Conservation (phyloP, 2,113 vertebrate genomes). For the Microtus oregoni region DNA sequence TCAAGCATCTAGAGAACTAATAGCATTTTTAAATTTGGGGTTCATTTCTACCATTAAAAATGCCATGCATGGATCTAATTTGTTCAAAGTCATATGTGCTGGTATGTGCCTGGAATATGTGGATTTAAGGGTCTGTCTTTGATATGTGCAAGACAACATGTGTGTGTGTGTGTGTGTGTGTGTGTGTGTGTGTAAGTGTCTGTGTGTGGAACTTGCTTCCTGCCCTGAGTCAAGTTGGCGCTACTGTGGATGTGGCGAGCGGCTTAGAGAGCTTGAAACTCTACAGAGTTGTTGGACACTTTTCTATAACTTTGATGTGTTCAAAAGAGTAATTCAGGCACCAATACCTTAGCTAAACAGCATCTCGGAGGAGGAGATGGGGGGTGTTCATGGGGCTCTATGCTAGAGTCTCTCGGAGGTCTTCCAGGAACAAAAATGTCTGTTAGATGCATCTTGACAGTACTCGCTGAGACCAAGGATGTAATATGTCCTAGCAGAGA, state of each 20-base stretch:
- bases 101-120: neutral
- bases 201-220: neutral
- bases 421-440: neutral
- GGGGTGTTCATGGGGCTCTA: rapidly evolving
- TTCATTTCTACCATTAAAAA: neutral
- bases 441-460: neutral
- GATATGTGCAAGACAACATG: neutral
- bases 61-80: neutral
- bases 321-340: neutral
- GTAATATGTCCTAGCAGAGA: rapidly evolving
- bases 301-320: neutral
- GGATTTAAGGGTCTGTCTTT: neutral
- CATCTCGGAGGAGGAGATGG: neutral
- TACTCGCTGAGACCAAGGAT: neutral
- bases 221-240: neutral
- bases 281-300: neutral
- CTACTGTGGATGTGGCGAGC: neutral
- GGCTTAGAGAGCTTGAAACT: neutral
- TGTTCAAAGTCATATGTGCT: neutral
- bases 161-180: neutral
- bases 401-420: neutral
- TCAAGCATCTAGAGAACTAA: neutral
- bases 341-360: neutral
- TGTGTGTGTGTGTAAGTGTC: neutral
- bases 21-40: neutral